phyloP scores from a whole-genome alignment of 2,888 invertebrate species.

The Lepeophtheirus nordmannii region DNA sequence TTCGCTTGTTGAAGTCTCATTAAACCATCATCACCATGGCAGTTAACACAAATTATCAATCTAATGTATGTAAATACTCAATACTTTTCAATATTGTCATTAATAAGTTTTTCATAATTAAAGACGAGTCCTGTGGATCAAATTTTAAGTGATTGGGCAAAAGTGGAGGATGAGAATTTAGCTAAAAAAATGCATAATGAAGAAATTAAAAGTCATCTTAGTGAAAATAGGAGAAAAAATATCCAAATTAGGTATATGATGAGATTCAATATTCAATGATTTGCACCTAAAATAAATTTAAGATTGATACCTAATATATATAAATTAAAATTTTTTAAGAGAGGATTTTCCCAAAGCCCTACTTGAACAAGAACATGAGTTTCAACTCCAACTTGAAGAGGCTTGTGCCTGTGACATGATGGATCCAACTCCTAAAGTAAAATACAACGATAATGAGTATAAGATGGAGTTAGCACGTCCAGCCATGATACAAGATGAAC shows the following conservation, averaged over 20 bases:
- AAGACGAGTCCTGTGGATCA: constrained; percentile 5
- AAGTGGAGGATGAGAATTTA: constrained; percentile 5
- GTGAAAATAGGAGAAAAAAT: constrained; percentile 10
- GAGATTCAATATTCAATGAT: background rate
- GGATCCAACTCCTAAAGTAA: background rate
- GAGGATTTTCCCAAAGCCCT: background rate
- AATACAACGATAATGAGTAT: constrained; percentile 8
- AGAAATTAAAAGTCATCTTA: constrained; percentile 9
- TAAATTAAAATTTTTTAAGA: background rate
- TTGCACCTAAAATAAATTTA: background rate
- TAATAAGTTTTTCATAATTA: background rate
- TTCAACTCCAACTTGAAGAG: background rate
- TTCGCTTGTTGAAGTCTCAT: too few relatives aligned
- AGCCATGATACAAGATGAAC: constrained; percentile 12
- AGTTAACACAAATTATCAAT: background rate
- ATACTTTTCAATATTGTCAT: too few relatives aligned
- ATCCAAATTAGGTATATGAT: constrained; percentile 12
- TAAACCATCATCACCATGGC: background rate
- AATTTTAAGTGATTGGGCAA: background rate
- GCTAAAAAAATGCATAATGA: constrained; percentile 5
- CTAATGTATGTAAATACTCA: background rate
- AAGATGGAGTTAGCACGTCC: constrained; percentile 17
- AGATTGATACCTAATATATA: background rate
- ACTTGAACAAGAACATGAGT: background rate
- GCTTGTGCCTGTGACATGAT: background rate